Conservation (phyloP, 2,797 vertebrate genomes). For the Brachyalestes nurse region DNA sequence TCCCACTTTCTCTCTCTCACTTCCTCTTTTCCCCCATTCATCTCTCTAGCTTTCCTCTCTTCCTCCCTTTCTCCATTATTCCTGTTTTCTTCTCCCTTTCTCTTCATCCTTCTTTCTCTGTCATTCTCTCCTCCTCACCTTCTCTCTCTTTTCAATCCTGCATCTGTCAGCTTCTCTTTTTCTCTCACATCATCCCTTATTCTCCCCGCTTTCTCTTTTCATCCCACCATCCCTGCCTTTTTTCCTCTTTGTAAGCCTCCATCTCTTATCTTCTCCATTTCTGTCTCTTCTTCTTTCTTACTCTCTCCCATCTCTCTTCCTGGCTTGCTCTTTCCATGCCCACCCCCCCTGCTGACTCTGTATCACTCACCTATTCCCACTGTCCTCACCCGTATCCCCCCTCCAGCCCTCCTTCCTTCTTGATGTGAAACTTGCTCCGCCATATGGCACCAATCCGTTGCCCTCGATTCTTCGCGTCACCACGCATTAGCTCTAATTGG, state of each 20-base stretch:
- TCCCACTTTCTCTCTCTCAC: constrained; percentile 19
- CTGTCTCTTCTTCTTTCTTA: too few species aligned
- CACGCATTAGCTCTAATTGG: constrained; percentile 82
- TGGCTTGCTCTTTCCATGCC: background rate
- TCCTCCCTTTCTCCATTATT: background rate
- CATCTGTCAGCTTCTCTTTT: background rate
- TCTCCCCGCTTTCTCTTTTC: background rate
- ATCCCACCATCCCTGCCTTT: background rate
- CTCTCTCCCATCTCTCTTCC: background rate
- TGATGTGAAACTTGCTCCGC: constrained; percentile 74
- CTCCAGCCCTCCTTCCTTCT: constrained; percentile 24
- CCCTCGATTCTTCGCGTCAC: constrained; percentile 77
- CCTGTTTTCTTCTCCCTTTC: too few species aligned
- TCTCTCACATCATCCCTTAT: too few species aligned
- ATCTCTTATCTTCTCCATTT: background rate
- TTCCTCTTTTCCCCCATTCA: constrained; percentile 27
- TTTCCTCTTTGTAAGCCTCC: background rate
- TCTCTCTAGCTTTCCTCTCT: background rate
- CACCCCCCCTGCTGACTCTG: background rate
- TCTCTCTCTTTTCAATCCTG: background rate
- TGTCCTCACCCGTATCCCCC: constrained; percentile 18
- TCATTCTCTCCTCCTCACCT: background rate
- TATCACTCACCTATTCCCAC: constrained; percentile 6
- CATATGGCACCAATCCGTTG: constrained; percentile 79
- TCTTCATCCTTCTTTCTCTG: too few species aligned